Evolutionary conservation across 2,888 invertebrate genomes (phyloP), one percentile per base, ranked within the genome.

Genomic region (Drosophila mayaguana): DNA sequence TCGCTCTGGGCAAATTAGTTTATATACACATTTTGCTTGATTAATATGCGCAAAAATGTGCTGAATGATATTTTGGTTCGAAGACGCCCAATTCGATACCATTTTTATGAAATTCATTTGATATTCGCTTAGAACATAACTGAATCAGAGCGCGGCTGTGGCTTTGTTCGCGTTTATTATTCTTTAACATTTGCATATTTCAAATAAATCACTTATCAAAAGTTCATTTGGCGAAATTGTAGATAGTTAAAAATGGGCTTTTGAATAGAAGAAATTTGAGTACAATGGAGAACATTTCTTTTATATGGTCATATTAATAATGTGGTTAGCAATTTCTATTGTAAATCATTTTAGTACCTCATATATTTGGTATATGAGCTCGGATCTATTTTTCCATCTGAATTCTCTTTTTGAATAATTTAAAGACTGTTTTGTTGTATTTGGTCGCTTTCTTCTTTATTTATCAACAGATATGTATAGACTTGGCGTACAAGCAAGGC

Each of bases 81-180:
- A 22, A 36, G 36, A 28, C 28, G 22, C 32, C 48, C 20, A 11
- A 40, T 48, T 7, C 25, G 12, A 14, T 38, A n/a, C 20, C 34
- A 75, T 69, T 62, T 48, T 12, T 32, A 55, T 50, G 45, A 45
- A 55, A 63, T 55, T 62, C 22, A 73, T 50, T 62, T 57, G 14
- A 45, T n/a, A 38, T 32, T 12, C 32, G 11, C 42, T 20, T 14
- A 71, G n/a, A 73, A 48, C 46, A 18, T 4, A 16, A 28, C 14
- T 25, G 14, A 11, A 40, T 12, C 12, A 3, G 7, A 34, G 12
- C n/a, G 34, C 2, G 3, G 2, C 25, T 57, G 8, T 28, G 25
- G 45, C 55, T 65, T 51, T 36, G 12, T 2, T 12, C 14, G 8
- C 0, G 6, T 32, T 60, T 36, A 7, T 38, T 54, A 34, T 46